Evolutionary conservation across 2,113 vertebrate species (phyloP).

Genomic region (Pipra filicauda): DNA sequence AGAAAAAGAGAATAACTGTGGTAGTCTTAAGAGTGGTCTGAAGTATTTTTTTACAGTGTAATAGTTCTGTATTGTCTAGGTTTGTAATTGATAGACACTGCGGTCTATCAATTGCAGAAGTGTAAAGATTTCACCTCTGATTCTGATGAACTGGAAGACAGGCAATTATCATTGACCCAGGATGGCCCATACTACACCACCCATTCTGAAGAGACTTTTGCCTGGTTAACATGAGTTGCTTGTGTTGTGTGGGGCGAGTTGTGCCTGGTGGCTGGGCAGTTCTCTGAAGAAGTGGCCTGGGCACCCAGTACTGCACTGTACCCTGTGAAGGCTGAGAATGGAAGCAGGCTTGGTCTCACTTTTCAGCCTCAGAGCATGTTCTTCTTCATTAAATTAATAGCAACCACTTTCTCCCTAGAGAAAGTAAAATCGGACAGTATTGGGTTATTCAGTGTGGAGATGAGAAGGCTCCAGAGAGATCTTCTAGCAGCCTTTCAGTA

Average conservation of each 20-base stretch:
- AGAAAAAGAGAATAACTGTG: not conserved
- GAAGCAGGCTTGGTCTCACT: not conserved
- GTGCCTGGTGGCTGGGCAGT: not conserved
- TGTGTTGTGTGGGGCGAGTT: fast-evolving
- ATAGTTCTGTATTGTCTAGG: not conserved
- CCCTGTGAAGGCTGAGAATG: not conserved
- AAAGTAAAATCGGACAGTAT: not conserved
- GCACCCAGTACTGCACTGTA: not conserved
- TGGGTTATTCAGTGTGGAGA: not conserved
- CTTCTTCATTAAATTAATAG: not conserved
- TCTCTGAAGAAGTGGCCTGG: not conserved
- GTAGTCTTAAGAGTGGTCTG: not conserved
- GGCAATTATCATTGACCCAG: not conserved
- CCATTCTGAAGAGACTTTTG: fast-evolving
- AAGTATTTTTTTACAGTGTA: not conserved
- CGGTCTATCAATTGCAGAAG: not conserved
- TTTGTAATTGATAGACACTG: not conserved
- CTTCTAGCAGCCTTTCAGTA: fast-evolving
- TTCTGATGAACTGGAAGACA: not conserved
- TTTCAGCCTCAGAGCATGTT: not conserved
- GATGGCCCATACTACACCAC: not conserved
- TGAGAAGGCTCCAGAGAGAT: not conserved
- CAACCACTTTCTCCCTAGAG: not conserved
- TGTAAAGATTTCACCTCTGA: not conserved
- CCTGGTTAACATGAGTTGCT: too few species aligned